These are phyloP conservation scores for Parasteatoda lunata DNA, from an alignment of 2,888 invertebrate species.

Conservation along the genomic window DNA sequence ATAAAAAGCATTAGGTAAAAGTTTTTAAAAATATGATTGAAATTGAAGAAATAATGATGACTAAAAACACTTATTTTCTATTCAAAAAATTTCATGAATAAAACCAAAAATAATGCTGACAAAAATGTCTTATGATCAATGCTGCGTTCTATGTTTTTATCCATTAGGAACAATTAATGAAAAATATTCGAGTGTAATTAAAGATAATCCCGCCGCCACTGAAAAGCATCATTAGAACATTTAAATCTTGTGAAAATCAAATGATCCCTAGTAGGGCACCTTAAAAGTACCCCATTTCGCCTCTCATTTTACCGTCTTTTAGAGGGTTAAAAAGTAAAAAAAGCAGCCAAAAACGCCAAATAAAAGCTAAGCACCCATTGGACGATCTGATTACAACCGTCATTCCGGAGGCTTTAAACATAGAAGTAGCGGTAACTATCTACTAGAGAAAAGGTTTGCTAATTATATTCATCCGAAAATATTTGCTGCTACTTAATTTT, in stretches of 20 bases:
- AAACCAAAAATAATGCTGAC: too few relatives aligned
- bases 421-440: neutral
- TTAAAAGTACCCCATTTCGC: constrained; percentile 12
- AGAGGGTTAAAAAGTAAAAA: constrained; percentile 17
- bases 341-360: constrained; percentile 5
- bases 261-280: constrained; percentile 16
- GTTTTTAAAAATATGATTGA: too few relatives aligned
- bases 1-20: too few relatives aligned
- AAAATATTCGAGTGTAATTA: too few relatives aligned
- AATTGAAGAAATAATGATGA: too few relatives aligned
- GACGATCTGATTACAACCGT: constrained; percentile 60
- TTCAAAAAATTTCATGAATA: too few relatives aligned
- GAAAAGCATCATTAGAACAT: neutral
- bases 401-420: constrained; percentile 43
- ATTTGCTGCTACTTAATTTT: constrained; percentile 65
- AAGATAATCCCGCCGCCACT: too few relatives aligned
- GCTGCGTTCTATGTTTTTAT: too few relatives aligned
- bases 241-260: constrained; percentile 11
- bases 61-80: too few relatives aligned
- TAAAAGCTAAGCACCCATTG: constrained; percentile 41
- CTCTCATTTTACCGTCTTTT: neutral
- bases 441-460: constrained; percentile 37
- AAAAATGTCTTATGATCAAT: too few relatives aligned
- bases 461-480: constrained; percentile 66
- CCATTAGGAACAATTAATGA: too few relatives aligned